Percentiles rank a stretch among this genome's conserved stretches.
Conservation (phyloP, 2,113 vertebrate species). For the Python bivittatus region DNA sequence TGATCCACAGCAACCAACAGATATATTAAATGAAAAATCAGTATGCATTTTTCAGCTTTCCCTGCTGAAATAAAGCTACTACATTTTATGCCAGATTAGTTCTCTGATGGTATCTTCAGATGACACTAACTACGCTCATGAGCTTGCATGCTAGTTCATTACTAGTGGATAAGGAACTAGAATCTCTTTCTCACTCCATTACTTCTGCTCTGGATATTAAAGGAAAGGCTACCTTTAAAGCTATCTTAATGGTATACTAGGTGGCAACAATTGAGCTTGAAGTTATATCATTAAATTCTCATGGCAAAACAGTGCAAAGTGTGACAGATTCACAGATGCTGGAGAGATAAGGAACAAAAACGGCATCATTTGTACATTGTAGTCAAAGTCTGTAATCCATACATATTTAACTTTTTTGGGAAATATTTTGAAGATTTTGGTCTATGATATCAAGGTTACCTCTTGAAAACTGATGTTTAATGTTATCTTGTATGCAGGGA, state of each 20-base stretch:
- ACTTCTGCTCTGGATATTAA: constrained; percentile 17
- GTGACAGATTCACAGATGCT: background rate
- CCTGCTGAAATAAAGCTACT: background rate
- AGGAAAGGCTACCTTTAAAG: constrained; percentile 35
- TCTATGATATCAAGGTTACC: background rate
- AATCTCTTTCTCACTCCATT: constrained; percentile 42
- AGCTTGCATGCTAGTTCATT: constrained; percentile 30
- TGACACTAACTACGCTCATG: constrained; percentile 8
- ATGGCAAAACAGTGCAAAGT: background rate
- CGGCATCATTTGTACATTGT: background rate
- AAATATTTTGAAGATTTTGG: background rate
- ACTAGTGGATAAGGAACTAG: constrained; percentile 7
- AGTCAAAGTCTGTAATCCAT: background rate
- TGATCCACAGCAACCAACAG: background rate
- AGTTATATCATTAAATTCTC: constrained; percentile 4
- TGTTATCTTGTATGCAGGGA: background rate
- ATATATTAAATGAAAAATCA: background rate
- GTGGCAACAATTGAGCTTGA: constrained; percentile 1
- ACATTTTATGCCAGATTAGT: constrained; percentile 7
- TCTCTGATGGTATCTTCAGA: constrained; percentile 9
- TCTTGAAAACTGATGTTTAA: background rate
- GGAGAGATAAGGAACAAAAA: background rate
- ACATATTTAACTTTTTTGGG: background rate
- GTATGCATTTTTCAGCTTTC: background rate
- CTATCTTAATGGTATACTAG: constrained; percentile 15